Evolutionary conservation across 2,888 invertebrate species (phyloP).

Genomic region (Synergus gifuensis): DNA sequence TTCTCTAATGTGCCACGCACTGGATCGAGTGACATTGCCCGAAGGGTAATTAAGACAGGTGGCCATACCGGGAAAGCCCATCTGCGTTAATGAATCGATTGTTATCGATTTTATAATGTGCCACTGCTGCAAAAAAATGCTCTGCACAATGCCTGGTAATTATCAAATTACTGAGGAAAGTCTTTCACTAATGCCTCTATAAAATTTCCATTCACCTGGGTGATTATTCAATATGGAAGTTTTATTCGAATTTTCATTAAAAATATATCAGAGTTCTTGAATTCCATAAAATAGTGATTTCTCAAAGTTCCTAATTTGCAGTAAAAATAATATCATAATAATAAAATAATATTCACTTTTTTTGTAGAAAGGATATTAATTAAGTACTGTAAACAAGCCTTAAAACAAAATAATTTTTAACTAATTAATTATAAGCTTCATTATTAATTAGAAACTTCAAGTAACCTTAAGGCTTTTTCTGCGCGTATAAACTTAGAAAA

Average conservation of each 20-base stretch:
- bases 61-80: conserved; percentile 14
- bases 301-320: too few relatives aligned
- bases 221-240: not conserved
- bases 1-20: conserved; percentile 26
- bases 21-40: conserved; percentile 13
- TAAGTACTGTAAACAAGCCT: too few relatives aligned
- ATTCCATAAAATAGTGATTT: too few relatives aligned
- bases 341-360: too few relatives aligned
- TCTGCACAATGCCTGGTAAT: not conserved
- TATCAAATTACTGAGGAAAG: not conserved
- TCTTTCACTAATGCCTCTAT: not conserved
- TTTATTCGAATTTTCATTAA: not conserved
- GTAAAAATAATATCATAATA: too few relatives aligned
- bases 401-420: too few relatives aligned
- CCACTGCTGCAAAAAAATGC: not conserved
- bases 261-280: too few relatives aligned
- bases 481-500: too few relatives aligned
- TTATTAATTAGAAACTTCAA: too few relatives aligned
- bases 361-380: too few relatives aligned
- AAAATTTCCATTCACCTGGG: not conserved
- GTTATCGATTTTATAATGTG: conserved; percentile 20
- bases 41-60: conserved; percentile 33
- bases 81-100: conserved; percentile 30
- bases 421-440: too few relatives aligned
- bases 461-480: too few relatives aligned